A percentile compares a stretch with the other conserved stretches of the same genome.
Evolutionary conservation across 2,797 vertebrate genomes (phyloP).

Genomic region (Notamacropus eugenii): DNA sequence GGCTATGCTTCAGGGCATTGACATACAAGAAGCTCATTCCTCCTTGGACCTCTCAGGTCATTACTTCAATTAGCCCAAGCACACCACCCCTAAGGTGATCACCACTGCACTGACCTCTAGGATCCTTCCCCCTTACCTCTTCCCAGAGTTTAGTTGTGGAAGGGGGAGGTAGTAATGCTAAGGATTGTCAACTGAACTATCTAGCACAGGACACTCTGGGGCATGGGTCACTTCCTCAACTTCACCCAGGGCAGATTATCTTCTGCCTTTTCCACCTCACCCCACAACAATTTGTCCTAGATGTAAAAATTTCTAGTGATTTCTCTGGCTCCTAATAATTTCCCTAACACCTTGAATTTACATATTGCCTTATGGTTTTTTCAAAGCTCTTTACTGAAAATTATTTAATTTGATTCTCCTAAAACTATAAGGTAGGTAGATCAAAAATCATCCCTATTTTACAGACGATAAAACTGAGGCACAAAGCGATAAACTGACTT

Average conservation of each 20-base stretch:
- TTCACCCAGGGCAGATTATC: not conserved
- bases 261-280: not conserved
- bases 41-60: not conserved
- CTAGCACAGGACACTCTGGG: not conserved
- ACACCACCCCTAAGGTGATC: not conserved
- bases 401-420: not conserved
- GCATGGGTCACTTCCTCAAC: not conserved
- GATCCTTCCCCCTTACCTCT: not conserved
- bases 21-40: not conserved
- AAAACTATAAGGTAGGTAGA: not conserved
- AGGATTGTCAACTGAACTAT: not conserved
- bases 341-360: not conserved
- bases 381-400: not conserved
- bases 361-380: not conserved
- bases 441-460: not conserved
- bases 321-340: not conserved
- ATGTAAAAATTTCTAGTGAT: not conserved
- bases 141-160: not conserved
- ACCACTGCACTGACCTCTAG: not conserved
- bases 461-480: not conserved
- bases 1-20: not conserved
- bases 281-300: not conserved
- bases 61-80: not conserved
- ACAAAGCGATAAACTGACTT: not conserved
- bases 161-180: not conserved